A percentile compares a stretch with the other conserved stretches of the same genome.
Evolutionary conservation across 2,797 vertebrate species (phyloP).

Genomic region (Limosa lapponica): DNA sequence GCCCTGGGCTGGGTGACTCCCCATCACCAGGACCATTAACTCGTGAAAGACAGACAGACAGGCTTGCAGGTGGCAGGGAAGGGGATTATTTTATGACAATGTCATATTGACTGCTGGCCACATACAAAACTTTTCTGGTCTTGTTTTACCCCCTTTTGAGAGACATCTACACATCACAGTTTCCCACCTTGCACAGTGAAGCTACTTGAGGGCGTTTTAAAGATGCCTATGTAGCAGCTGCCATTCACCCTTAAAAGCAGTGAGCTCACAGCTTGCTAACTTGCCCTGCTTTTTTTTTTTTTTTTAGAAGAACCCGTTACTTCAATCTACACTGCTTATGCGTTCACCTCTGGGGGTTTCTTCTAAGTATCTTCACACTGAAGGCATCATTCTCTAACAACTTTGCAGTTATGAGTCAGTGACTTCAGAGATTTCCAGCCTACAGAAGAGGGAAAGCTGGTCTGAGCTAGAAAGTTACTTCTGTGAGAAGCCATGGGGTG

Average conservation of each 20-base stretch:
- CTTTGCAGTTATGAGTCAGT: neutral
- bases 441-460: neutral
- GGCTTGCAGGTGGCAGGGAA: neutral
- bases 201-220: neutral
- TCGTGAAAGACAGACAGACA: neutral
- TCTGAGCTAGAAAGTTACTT: neutral
- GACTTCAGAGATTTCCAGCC: constrained; percentile 5
- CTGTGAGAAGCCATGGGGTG: neutral
- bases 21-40: neutral
- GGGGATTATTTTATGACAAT: neutral
- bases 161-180: accelerated
- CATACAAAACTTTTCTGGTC: neutral
- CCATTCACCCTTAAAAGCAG: neutral
- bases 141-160: neutral
- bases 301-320: neutral
- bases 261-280: neutral
- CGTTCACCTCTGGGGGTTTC: neutral
- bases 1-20: neutral
- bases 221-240: neutral
- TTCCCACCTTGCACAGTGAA: neutral
- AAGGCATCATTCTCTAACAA: neutral
- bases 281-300: neutral
- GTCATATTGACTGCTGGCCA: neutral
- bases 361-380: neutral
- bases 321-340: neutral